phyloP scores from a whole-genome alignment of 2,888 invertebrate genomes.

The Chorisops tibialis region DNA sequence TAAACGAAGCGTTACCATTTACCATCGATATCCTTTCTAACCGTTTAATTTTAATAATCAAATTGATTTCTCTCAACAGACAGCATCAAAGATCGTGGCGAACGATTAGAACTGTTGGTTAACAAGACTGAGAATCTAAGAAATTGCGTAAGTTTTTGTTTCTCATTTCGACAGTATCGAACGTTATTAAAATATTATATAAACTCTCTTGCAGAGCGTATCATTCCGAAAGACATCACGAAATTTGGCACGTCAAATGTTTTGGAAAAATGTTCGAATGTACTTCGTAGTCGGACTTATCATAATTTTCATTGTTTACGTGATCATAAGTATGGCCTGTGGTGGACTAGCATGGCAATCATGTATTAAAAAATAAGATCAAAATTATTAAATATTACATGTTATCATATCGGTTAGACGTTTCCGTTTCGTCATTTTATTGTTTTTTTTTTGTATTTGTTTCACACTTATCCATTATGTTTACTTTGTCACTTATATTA shows the following conservation, averaged over 20 bases:
- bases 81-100: conserved; percentile 83
- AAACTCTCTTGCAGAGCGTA: conserved; percentile 65
- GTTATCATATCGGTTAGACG: background rate
- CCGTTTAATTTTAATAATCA: no score
- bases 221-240: conserved; percentile 82
- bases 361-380: conserved; percentile 56
- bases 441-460: background rate
- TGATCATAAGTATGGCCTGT: conserved; percentile 83
- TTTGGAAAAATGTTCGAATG: conserved; percentile 92
- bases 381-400: background rate
- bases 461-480: background rate
- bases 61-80: conserved; percentile 62
- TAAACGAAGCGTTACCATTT: no score
- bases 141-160: conserved; percentile 66
- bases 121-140: conserved; percentile 90
- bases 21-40: no score
- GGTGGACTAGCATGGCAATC: conserved; percentile 77
- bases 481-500: background rate
- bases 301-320: conserved; percentile 71
- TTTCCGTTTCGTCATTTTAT: background rate
- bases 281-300: conserved; percentile 67
- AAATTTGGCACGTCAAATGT: conserved; percentile 80
- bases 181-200: conserved; percentile 7
- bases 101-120: conserved; percentile 83
- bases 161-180: background rate